Evolutionary conservation across 2,797 vertebrate species (phyloP).

Genomic region (Typhlichthys subterraneus): DNA sequence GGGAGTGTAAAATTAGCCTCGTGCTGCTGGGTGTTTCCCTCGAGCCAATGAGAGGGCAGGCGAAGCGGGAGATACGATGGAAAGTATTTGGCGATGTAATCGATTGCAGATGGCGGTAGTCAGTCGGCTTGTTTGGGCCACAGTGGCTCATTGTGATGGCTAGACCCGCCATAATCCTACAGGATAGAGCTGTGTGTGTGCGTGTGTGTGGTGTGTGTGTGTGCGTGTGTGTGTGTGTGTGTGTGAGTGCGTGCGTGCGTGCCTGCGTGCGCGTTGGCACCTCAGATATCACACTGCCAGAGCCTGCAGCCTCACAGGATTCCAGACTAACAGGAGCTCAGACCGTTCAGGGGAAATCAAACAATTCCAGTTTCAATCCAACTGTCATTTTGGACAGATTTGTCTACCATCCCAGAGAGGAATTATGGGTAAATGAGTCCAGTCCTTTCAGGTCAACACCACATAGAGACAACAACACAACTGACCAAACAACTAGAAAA

Average conservation of each 20-base stretch:
- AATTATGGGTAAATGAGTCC: no score
- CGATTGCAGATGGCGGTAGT: slow-evolving; percentile 69
- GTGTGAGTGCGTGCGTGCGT: slow-evolving; percentile 34
- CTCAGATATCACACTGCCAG: slow-evolving; percentile 49
- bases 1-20: slow-evolving; percentile 55
- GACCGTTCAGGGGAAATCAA: background rate
- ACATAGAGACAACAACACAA: no score
- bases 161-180: slow-evolving; percentile 52
- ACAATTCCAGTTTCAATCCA: no score
- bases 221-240: slow-evolving; percentile 26
- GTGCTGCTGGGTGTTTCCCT: slow-evolving; percentile 58
- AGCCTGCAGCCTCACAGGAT: slow-evolving; percentile 48
- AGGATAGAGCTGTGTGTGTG: slow-evolving; percentile 43
- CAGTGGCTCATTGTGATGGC: slow-evolving; percentile 69
- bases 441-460: no score
- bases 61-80: slow-evolving; percentile 52
- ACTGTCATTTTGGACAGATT: no score
- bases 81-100: slow-evolving; percentile 68
- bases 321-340: slow-evolving; percentile 38
- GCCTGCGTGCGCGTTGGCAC: slow-evolving; percentile 46
- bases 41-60: slow-evolving; percentile 48
- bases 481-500: no score
- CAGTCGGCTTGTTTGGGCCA: slow-evolving; percentile 56
- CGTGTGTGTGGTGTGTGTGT: slow-evolving; percentile 28
- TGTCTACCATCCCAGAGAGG: no score